Evolutionary conservation across 1,140 invertebrate genomes (phyloP).

Genomic region (Diorhabda carinulata): DNA sequence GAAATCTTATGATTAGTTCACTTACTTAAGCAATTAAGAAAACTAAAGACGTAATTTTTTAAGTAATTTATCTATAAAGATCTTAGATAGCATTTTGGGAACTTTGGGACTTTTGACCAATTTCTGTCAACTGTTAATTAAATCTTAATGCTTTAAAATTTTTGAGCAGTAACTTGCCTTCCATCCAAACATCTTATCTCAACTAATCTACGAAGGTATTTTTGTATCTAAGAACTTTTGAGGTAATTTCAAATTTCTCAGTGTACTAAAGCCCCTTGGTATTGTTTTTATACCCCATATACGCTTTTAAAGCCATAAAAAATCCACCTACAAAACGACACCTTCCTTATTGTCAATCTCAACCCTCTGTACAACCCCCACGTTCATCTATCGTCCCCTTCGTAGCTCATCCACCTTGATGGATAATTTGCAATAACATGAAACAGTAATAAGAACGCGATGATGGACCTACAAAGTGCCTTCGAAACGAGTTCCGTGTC

Average conservation of each 20-base stretch:
- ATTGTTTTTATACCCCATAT: background rate
- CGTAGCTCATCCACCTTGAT: conserved; percentile 22
- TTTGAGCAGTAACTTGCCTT: no score
- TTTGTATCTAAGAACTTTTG: no score
- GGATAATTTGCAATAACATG: conserved; percentile 43
- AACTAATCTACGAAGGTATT: no score
- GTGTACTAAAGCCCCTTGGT: background rate
- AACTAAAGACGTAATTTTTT: no score
- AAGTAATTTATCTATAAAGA: no score
- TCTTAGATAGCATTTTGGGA: no score
- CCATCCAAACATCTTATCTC: no score
- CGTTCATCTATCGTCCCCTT: conserved; percentile 8
- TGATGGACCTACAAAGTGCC: conserved; percentile 28
- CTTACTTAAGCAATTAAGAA: no score
- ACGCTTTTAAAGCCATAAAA: background rate
- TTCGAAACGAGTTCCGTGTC: conserved; percentile 24
- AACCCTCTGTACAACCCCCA: background rate
- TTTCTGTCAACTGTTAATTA: no score
- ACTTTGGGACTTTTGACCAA: no score
- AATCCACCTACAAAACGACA: background rate
- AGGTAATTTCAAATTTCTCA: background rate
- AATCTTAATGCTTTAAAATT: no score
- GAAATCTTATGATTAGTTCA: no score
- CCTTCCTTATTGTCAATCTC: background rate
- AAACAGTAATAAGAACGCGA: conserved; percentile 39